Evolutionary conservation across 30 jellyfish, hydroid and myxozoan species (phyloP), one percentile per base, ranked within the genome.

Genomic region (Pelagia noctiluca): DNA sequence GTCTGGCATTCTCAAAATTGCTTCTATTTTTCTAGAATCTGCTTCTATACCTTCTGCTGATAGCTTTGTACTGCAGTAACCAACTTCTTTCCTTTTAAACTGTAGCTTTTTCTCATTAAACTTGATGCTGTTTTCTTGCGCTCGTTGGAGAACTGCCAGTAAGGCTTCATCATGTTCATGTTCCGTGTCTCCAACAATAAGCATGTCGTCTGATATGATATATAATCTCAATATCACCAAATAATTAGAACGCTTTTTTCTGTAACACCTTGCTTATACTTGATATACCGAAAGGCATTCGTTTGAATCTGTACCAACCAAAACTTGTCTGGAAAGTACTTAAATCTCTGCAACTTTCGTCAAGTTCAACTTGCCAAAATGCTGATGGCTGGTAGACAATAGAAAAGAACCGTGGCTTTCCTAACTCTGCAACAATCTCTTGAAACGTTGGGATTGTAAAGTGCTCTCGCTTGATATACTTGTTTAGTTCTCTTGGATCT

Each of bases 261-360:
- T 62, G 75, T 21, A 62, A 28, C 13, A 62, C 0, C 30, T 62
- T 38, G 11, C 75, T 62, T 62, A 19, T 13, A 62, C 75, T 62
- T 28, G 36, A 62, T 62, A 10, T 62, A 3, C 75, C 54, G 29
- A 62, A 62, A 62, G 23, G 23, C 0, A 62, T 18, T 2, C 75
- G 75, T 62, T 62, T 62, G 75, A 0, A 0, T 5, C 30, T 34
- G 2, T 18, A 62, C 3, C 23, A 38, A 30, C 75, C 75, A 18
- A 13, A 18, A 28, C 29, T 3, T 11, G 75, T 62, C 30, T 23
- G 1, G 30, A 62, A 62, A 1, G 75, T 16, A 30, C 38, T 62
- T 23, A 62, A 16, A 13, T 62, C 23, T 16, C 75, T 34, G 3
- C 35, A 16, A 38, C 36, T 12, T 19, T 1, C 75, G 1, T 62